These are phyloP conservation scores for Apodemia zela DNA, from an alignment of 2,888 invertebrate genomes.

Conservation along the genomic window DNA sequence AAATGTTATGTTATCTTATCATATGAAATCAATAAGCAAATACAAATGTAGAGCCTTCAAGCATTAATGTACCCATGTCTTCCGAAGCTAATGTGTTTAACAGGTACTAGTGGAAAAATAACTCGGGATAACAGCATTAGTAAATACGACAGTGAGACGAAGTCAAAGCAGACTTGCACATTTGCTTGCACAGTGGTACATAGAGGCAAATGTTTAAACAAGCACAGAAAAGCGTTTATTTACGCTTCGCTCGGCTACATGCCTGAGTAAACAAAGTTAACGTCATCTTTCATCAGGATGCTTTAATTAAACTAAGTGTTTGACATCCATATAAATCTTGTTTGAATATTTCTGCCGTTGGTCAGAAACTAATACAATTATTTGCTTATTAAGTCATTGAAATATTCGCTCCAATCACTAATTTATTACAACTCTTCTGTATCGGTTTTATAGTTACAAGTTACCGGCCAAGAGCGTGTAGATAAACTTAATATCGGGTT, in stretches of 20 bases:
- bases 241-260: conserved; percentile 43
- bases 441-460: too few relatives aligned
- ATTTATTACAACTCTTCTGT: too few relatives aligned
- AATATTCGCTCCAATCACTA: too few relatives aligned
- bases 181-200: conserved; percentile 61
- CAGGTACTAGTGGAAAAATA: conserved; percentile 29
- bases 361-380: conserved; percentile 21
- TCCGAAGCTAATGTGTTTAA: conserved; percentile 5
- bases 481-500: too few relatives aligned
- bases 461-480: too few relatives aligned
- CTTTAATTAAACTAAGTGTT: conserved; percentile 38
- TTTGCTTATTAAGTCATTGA: too few relatives aligned
- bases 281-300: conserved; percentile 48
- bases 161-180: conserved; percentile 51
- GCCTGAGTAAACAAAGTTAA: conserved; percentile 46
- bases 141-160: conserved; percentile 36
- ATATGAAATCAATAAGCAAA: too few relatives aligned
- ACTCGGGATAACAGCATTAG: conserved; percentile 41
- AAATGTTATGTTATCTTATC: too few relatives aligned
- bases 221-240: conserved; percentile 56
- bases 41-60: not conserved
- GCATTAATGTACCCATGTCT: not conserved
- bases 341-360: conserved; percentile 21
- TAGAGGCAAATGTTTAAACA: conserved; percentile 61
- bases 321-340: not conserved